Evolutionary conservation across 1,140 invertebrate species (phyloP), one percentile per base, ranked within the genome.

Genomic region (Druon quercuslanigerum): DNA sequence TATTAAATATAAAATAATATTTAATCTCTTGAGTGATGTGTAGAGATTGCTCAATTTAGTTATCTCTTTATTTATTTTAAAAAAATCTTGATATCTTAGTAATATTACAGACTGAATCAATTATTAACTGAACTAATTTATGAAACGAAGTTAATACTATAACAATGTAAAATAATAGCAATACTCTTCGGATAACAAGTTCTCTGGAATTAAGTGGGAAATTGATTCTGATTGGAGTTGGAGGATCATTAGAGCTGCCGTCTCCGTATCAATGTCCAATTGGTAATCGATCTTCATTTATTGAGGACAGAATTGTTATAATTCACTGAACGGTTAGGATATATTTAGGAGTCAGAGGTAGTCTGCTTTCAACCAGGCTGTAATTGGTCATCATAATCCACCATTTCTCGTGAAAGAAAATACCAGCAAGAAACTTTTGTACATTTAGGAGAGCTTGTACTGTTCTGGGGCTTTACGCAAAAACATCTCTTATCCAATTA

Each of bases 401-500:
- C 25, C 13, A 13, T 33, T 40, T 16, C 14, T 66, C 0, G 14
- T 66, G 7, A 13, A 57, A 57, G 33, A 40, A 66, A 40, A 66
- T 33, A 40, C 3, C 13, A 33, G 6, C 25, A 14, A 66, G 25
- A 66, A 66, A 46, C 40, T 66, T 16, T 66, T 25, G 25, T 12
- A 60, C n/a, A 66, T 1, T n/a, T 16, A 7, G 14, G 25, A 14
- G 57, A 46, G 40, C 40, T 8, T 46, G 40, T 2, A 11, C 40
- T 46, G 40, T 46, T 46, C 40, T 46, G 40, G 40, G 40, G 40
- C 40, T 40, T 33, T n/a, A 66, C 33, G 60, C 60, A 66, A 33
- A 66, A 66, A 66, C 60, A 66, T 33, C 25, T 66, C n/a, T 66
- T 25, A 66, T 66, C 60, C 40, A 25, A 66, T 66, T 66, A 33